Conservation (phyloP, 2,888 invertebrate genomes). For the Abrostola triplasia region DNA sequence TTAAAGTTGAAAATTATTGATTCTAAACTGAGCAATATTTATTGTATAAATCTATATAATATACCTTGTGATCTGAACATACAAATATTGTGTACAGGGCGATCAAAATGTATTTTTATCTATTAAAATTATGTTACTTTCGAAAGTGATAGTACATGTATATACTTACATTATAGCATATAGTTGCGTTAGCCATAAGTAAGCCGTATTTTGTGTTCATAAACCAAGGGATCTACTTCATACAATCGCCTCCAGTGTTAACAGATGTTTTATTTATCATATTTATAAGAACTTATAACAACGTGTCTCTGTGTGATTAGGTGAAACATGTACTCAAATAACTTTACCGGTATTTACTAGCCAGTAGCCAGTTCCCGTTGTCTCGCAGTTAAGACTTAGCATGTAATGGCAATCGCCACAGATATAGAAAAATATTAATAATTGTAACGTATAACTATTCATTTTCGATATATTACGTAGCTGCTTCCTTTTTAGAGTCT, state of each 20-base stretch:
- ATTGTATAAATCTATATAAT: constrained; percentile 60
- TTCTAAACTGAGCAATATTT: constrained; percentile 73
- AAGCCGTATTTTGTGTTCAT: constrained; percentile 78
- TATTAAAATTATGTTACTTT: constrained; percentile 61
- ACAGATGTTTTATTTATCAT: constrained; percentile 66
- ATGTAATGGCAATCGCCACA: constrained; percentile 55
- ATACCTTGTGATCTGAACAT: constrained; percentile 73
- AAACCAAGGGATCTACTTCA: constrained; percentile 67
- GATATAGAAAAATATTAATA: constrained; percentile 57
- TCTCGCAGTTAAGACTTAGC: constrained; percentile 53
- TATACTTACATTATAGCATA: constrained; percentile 63
- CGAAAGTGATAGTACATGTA: constrained; percentile 65
- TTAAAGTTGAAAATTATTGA: constrained; percentile 51
- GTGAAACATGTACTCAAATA: constrained; percentile 48
- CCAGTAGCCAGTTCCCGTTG: constrained; percentile 49
- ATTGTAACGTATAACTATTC: constrained; percentile 52
- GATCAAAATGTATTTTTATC: constrained; percentile 72
- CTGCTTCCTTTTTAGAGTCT: constrained; percentile 54
- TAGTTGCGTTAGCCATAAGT: constrained; percentile 73
- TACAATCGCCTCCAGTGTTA: constrained; percentile 62
- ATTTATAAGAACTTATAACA: constrained; percentile 56
- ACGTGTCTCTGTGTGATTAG: constrained; percentile 51
- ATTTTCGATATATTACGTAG: constrained; percentile 57
- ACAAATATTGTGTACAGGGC: constrained; percentile 72
- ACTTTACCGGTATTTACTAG: constrained; percentile 53